Evolutionary conservation across 2,113 vertebrate genomes (phyloP).

Genomic region (Gorsachius goisagi): DNA sequence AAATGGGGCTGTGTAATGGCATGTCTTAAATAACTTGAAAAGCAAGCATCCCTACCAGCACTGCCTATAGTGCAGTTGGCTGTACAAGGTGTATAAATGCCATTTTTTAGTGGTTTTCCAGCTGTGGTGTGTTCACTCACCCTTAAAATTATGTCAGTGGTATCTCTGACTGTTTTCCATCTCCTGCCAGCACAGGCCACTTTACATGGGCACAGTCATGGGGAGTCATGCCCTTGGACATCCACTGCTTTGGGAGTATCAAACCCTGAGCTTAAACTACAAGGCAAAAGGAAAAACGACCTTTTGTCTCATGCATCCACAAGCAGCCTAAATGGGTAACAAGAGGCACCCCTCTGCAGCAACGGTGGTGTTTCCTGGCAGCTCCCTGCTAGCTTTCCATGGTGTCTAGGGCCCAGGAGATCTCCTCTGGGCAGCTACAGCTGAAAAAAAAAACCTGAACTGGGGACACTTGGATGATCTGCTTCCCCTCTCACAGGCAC

Average conservation of each 20-base stretch:
- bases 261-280: neutral
- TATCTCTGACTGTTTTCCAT: neutral
- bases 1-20: neutral
- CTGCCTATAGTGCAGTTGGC: neutral
- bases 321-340: neutral
- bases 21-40: neutral
- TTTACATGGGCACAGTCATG: neutral
- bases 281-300: neutral
- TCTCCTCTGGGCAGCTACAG: neutral
- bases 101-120: neutral
- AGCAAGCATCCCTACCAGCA: neutral
- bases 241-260: neutral
- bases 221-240: neutral
- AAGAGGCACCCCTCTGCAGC: neutral
- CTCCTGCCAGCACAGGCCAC: neutral
- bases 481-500: neutral
- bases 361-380: neutral
- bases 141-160: conserved; percentile 16
- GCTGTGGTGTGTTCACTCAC: neutral
- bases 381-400: neutral
- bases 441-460: neutral
- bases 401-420: neutral
- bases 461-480: neutral
- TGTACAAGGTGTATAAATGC: neutral
- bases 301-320: neutral